Base-by-base conservation (phyloP, 2,888 invertebrate species). In the Drosophila crucigera region DNA sequence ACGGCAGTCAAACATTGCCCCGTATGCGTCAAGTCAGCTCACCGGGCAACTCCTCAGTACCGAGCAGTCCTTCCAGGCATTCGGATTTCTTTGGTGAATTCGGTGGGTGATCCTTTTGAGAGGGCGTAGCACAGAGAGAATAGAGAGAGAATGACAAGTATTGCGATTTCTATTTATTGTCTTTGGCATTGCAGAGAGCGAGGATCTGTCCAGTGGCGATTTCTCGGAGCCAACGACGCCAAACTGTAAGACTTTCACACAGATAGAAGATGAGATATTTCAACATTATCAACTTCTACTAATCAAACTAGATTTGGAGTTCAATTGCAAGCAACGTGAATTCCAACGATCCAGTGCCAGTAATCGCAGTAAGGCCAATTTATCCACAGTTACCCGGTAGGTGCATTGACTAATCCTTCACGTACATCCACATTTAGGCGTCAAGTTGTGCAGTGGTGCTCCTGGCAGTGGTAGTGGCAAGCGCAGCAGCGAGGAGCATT, bases 261-360 rank as follows among this genome's bases (percentile, higher is more conserved):
- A 92, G 60, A 92, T 94, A 58, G 94, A 95, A 73, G 95, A 95
- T 58, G 97, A 97, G 92, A 96, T 97, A 60, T 95, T 96, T 70
- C 94, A 95, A 68, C 95, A 96, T 90, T 97, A 97, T 91, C 95
- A 95, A 22, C 95, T 95, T 35, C 93, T 97, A n/a, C 96, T 96
- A 90, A 95, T 95, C 50, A 95, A 96, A 78, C 93, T 97, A n/a
- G 95, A 96, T 61, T 94, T 95, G 68, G 97, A 97, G 92, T 96
- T 97, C 92, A 95, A 96, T 39, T 95, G 95, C 60, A 96, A 97
- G 89, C 94, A 96, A 63, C 94, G 94, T 70, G 96, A 96, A 92
- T 95, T 73, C 41, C 83, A 89, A 61, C 90, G 77, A 56, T 71
- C 79, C 37, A 82, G 76, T 71, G 76, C 73, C 62, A 72, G 65